These are phyloP conservation scores for Megaceryle alcyon DNA, from an alignment of 2,797 vertebrate genomes.

Conservation along the genomic window DNA sequence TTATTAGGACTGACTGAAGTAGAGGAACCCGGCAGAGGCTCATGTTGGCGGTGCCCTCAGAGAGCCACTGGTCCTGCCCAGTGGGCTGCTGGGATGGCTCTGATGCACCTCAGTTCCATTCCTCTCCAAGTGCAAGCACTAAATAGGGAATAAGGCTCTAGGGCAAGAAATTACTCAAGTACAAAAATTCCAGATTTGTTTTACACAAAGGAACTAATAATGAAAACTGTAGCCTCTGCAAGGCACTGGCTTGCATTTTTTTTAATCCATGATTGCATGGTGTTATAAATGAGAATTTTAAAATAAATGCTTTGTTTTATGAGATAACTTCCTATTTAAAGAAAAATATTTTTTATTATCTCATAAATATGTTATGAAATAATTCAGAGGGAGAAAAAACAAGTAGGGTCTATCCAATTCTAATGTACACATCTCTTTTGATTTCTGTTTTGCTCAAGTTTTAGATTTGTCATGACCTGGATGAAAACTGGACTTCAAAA, in stretches of 20 bases:
- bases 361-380: background rate
- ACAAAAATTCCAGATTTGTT: background rate
- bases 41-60: accelerated
- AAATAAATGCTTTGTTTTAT: background rate
- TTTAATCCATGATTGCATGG: background rate
- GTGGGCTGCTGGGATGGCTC: background rate
- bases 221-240: background rate
- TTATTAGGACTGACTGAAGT: background rate
- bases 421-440: background rate
- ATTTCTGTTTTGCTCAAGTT: background rate
- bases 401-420: background rate
- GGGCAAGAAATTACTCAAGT: background rate
- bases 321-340: background rate
- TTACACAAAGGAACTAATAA: background rate
- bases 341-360: background rate
- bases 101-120: background rate
- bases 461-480: background rate
- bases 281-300: background rate
- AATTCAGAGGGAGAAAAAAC: background rate
- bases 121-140: background rate
- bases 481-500: background rate
- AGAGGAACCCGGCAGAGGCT: background rate
- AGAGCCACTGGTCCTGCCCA: background rate
- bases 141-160: background rate
- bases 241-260: background rate